A percentile compares a stretch with the other conserved stretches of the same genome.
Conservation (phyloP, 2,797 vertebrate species). For the Sylvilagus floridanus region DNA sequence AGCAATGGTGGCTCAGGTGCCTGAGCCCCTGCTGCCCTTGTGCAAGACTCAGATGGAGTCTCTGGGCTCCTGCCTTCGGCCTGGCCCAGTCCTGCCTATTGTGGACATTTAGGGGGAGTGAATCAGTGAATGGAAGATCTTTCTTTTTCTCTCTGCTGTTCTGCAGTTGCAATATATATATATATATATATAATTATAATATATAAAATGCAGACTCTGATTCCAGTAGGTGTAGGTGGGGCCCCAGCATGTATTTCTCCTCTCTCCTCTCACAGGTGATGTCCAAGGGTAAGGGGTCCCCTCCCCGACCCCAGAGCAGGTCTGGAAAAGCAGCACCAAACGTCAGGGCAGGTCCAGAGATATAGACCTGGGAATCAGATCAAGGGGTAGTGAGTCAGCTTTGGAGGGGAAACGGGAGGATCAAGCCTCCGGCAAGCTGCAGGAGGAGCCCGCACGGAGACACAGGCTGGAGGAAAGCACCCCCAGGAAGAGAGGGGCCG, state of each 20-base stretch:
- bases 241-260: not conserved
- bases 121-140: too few relatives aligned
- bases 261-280: not conserved
- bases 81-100: too few relatives aligned
- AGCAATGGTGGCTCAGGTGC: too few relatives aligned
- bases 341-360: not conserved
- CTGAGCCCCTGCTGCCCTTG: too few relatives aligned
- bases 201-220: not conserved
- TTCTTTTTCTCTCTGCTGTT: too few relatives aligned
- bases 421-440: not conserved
- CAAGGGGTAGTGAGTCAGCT: not conserved
- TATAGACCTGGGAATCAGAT: not conserved
- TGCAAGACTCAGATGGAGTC: too few relatives aligned
- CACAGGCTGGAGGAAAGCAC: not conserved
- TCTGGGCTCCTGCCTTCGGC: too few relatives aligned
- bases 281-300: not conserved
- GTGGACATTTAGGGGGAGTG: too few relatives aligned
- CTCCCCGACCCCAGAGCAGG: not conserved
- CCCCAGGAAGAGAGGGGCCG: not conserved
- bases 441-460: not conserved
- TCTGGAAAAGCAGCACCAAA: not conserved
- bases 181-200: too few relatives aligned
- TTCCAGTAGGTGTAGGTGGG: not conserved
- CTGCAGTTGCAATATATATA: too few relatives aligned
- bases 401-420: not conserved